Evolutionary conservation across 2,888 invertebrate species (phyloP).

Genomic region (Muschampia plurimacula): DNA sequence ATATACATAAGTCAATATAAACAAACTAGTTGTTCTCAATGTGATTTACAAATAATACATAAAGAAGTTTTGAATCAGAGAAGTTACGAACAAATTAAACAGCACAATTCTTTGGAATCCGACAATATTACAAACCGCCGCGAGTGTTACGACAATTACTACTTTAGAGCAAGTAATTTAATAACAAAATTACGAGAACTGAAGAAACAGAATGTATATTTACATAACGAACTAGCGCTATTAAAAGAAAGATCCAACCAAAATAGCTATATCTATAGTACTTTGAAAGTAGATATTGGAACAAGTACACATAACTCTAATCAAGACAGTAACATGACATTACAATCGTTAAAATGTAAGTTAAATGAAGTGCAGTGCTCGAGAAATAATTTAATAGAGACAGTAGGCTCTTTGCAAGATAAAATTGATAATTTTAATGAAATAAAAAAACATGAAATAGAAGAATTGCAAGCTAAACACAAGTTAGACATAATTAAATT

Average conservation of each 20-base stretch:
- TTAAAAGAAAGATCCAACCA: slow-evolving; percentile 59
- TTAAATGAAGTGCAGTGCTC: slow-evolving; percentile 65
- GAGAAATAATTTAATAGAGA: slow-evolving; percentile 60
- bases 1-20: slow-evolving; percentile 18
- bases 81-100: not conserved
- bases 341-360: slow-evolving; percentile 61
- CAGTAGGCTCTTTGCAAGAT: slow-evolving; percentile 60
- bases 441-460: slow-evolving; percentile 64
- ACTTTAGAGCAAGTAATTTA: slow-evolving; percentile 65
- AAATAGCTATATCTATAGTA: slow-evolving; percentile 45
- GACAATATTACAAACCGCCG: slow-evolving; percentile 29
- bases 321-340: slow-evolving; percentile 55
- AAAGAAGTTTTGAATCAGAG: slow-evolving; percentile 44
- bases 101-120: not conserved
- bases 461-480: slow-evolving; percentile 64
- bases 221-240: slow-evolving; percentile 62
- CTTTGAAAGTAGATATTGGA: slow-evolving; percentile 56
- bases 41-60: not conserved
- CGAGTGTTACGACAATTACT: slow-evolving; percentile 53
- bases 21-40: slow-evolving; percentile 12
- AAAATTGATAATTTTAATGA: slow-evolving; percentile 61
- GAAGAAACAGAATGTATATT: slow-evolving; percentile 67
- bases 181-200: slow-evolving; percentile 72
- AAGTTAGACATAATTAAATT: slow-evolving; percentile 64
- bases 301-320: slow-evolving; percentile 54